Evolutionary conservation across 1,140 invertebrate species (phyloP).

Genomic region (Callitettix versicolor): DNA sequence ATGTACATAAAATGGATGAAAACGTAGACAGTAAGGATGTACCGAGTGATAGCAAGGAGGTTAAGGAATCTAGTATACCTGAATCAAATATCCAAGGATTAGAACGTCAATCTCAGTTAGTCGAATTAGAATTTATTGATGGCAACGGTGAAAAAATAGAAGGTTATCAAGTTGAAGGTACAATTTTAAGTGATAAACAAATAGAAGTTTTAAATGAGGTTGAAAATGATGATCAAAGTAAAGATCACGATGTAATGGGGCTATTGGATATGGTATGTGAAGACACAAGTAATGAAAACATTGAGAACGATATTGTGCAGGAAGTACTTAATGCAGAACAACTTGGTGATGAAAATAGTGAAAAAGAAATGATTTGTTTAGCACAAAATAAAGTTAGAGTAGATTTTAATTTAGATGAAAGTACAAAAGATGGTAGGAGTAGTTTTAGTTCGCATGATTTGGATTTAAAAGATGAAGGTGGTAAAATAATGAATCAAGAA

Average conservation of each 20-base stretch:
- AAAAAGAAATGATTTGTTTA: conserved; percentile 9
- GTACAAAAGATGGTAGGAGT: not conserved
- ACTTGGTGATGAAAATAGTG: conserved; percentile 9
- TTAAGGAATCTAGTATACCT: conserved; percentile 10
- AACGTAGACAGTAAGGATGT: not conserved
- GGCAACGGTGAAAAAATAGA: conserved; percentile 22
- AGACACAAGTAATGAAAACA: not conserved
- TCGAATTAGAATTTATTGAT: conserved; percentile 23
- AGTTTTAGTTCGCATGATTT: not conserved
- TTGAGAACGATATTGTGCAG: not conserved
- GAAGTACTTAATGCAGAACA: conserved; percentile 8
- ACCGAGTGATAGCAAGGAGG: no score
- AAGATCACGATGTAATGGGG: conserved; percentile 19
- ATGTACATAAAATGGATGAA: conserved; percentile 8
- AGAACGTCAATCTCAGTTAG: conserved; percentile 16
- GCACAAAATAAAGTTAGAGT: not conserved
- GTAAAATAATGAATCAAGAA: no score
- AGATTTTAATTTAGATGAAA: conserved; percentile 1
- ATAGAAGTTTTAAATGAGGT: conserved; percentile 4
- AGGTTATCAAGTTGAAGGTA: conserved; percentile 21
- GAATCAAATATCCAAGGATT: not conserved
- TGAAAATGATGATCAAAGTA: conserved; percentile 8
- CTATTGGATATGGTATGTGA: conserved; percentile 21
- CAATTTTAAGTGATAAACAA: conserved; percentile 12
- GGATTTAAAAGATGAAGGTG: no score